Base-by-base conservation (phyloP, 2,797 vertebrate species). In the Hybognathus amarus region DNA sequence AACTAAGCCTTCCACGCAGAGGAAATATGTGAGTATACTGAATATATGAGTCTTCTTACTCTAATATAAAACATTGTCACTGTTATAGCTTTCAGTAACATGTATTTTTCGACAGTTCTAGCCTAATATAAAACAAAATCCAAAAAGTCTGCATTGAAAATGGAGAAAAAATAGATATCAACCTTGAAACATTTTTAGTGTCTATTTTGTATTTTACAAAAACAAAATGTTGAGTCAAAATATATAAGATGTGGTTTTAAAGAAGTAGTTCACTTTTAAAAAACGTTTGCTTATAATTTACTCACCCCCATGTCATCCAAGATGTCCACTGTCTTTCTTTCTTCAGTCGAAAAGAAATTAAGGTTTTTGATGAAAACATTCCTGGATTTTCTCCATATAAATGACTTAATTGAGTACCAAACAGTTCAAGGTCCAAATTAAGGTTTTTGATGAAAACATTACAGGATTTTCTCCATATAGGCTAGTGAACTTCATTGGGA, bases 1-100 rank as follows among this genome's bases (percentile, higher is more conserved):
- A 95, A 86, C 87, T 94, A 89, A 94, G 93, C 89, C 93, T 95
- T 88, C 94, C 94, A 85, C 93, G 94, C 50, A 91, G 94, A 85
- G 93, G 93, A 89, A 95, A 93, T 83, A 79, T 94, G 94, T 94
- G 90, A 94, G 94, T 95, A 92, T 22, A 66, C 6, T 36, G 36
- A 36, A 36, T 36, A 36, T 36, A 36, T 36, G 5, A 36, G 36
- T 36, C 36, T 36, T 66, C 30, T 78, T 66, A 12, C n/a, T 63
- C 22, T 50, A 27, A 27, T 77, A 10, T 30, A 30, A 63, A 45
- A 42, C 45, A 27, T 20, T 30, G 36, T 59, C 56, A 45, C 12
- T 12, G 27, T 52, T 1, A 50, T 20, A 13, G 8, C 15, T 30
- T 36, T 66, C 30, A 20, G 5, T 47, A 17, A 47, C 0, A 33